Conservation (phyloP, 1,140 invertebrate genomes). For the Chelonus insularis region DNA sequence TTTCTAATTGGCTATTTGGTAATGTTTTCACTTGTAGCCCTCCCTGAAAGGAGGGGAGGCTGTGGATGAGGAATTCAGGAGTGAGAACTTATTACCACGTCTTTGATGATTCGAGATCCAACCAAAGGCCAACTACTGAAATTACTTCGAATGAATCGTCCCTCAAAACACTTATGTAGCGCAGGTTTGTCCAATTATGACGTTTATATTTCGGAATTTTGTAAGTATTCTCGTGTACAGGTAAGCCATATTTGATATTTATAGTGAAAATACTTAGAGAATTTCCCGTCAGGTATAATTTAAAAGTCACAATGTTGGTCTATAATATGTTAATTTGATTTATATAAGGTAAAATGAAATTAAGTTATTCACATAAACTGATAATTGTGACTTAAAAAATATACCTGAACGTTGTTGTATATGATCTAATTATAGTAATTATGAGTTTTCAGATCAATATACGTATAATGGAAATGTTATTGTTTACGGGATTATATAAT, state of each 20-base stretch:
- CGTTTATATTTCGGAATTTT: neutral
- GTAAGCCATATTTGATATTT: slow-evolving; percentile 15
- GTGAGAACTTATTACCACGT: slow-evolving; percentile 16
- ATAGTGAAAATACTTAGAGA: neutral
- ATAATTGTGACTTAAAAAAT: neutral
- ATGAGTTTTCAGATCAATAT: slow-evolving; percentile 43
- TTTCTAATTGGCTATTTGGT: slow-evolving; percentile 60
- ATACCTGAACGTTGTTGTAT: slow-evolving; percentile 1
- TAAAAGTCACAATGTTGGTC: neutral
- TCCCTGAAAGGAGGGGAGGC: slow-evolving; percentile 57
- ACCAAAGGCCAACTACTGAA: neutral
- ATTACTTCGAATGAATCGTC: slow-evolving; percentile 1
- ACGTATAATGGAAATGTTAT: slow-evolving; percentile 1
- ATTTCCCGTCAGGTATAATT: neutral
- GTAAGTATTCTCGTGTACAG: slow-evolving; percentile 31
- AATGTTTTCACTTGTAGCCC: slow-evolving; percentile 61
- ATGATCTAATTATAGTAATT: slow-evolving; percentile 31
- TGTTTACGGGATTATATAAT: slow-evolving; percentile 1
- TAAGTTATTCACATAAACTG: neutral
- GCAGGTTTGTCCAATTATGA: slow-evolving; percentile 24
- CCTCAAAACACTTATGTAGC: neutral
- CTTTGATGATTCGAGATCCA: slow-evolving; percentile 1
- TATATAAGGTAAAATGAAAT: neutral
- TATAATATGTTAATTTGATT: too few species aligned
- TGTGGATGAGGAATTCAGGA: slow-evolving; percentile 39